phyloP scores from a whole-genome alignment of 2,113 vertebrate species.

The Sinosuthora webbiana region DNA sequence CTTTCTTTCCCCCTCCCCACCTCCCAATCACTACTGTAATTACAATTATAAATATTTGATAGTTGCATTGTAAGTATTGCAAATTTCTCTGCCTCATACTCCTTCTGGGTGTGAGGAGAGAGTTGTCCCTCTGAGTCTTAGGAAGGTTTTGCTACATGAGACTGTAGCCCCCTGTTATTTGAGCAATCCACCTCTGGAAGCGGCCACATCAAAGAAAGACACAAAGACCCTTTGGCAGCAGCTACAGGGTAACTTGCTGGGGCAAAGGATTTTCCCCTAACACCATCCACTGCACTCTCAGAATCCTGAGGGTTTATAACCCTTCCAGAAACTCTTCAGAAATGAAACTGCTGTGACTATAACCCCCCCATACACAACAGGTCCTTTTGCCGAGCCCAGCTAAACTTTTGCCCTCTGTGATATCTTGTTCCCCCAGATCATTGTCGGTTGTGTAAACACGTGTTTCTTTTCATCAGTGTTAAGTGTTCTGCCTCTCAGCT shows the following conservation, averaged over 20 bases:
- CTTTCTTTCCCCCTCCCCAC: rapidly evolving
- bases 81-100: background rate
- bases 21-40: background rate
- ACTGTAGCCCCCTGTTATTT: background rate
- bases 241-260: background rate
- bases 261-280: background rate
- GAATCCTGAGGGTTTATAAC: background rate
- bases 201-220: background rate
- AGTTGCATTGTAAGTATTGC: background rate
- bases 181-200: background rate
- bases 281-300: background rate
- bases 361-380: background rate
- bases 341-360: background rate
- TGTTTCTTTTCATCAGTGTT: constrained; percentile 44
- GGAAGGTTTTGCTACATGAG: background rate
- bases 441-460: constrained; percentile 23
- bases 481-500: background rate
- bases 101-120: background rate
- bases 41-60: background rate
- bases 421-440: constrained; percentile 40
- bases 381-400: constrained; percentile 3
- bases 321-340: background rate
- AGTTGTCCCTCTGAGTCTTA: background rate
- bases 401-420: constrained; percentile 36
- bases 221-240: background rate